Conservation (phyloP, 2,888 invertebrate genomes). For the Xestia ashworthii region DNA sequence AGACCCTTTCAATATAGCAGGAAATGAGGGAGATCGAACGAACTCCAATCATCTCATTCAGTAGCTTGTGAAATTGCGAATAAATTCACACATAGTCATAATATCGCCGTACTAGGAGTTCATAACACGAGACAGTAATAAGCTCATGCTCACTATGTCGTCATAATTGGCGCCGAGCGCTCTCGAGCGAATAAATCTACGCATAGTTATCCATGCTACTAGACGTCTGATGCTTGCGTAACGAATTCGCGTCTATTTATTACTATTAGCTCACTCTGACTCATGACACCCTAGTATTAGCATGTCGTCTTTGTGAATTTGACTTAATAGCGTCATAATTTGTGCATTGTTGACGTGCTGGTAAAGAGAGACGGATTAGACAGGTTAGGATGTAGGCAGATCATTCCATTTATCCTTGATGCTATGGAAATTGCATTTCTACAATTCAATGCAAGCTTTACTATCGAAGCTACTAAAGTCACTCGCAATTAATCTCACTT, state of each 20-base stretch:
- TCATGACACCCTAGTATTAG: constrained; percentile 62
- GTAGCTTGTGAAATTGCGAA: constrained; percentile 37
- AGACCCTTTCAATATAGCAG: constrained; percentile 12
- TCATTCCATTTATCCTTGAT: constrained; percentile 15
- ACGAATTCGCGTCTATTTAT: constrained; percentile 64
- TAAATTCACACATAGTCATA: constrained; percentile 42
- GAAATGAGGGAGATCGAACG: constrained; percentile 30
- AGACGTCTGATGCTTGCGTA: constrained; percentile 64
- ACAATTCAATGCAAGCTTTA: background rate
- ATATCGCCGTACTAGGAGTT: constrained; percentile 43
- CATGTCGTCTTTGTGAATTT: constrained; percentile 54
- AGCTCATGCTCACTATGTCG: constrained; percentile 54
- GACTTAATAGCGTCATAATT: constrained; percentile 58
- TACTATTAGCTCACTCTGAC: constrained; percentile 55
- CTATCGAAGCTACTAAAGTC: constrained; percentile 6
- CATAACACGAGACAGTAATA: constrained; percentile 56
- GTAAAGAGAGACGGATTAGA: constrained; percentile 30
- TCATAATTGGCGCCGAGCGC: constrained; percentile 62
- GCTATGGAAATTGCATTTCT: constrained; percentile 2
- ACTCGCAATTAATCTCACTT: constrained; percentile 24
- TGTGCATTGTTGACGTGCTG: constrained; percentile 46
- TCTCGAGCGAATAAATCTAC: constrained; percentile 64
- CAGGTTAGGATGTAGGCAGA: constrained; percentile 8
- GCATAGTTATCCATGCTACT: constrained; percentile 59
- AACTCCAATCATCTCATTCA: constrained; percentile 33